Base-by-base conservation (phyloP, 2,888 invertebrate genomes). In the Latrodectus elegans region DNA sequence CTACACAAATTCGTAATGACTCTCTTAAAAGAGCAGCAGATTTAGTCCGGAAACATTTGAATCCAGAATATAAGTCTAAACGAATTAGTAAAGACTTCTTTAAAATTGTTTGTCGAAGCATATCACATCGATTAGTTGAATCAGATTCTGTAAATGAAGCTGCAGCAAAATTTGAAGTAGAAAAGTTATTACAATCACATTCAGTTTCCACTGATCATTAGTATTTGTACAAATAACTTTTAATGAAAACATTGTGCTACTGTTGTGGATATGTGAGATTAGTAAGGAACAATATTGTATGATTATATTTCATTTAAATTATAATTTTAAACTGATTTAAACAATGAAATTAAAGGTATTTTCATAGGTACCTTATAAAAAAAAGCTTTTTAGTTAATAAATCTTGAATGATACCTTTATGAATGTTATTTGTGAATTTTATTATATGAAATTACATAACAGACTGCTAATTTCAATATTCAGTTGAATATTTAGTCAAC, bases 21-120 rank as follows among this genome's bases (percentile, higher is more conserved):
- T 81, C 84, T 82, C 82, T 89, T 71, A 86, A 89, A 73, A 86
- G 71, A 67, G 89, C 89, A 60, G 89, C 86, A 64, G 86, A 89
- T 76, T 88, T 88, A 65, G 85, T 89, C 8, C 64, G 88, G 51
- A 85, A 89, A 53, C 88, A 88, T 80, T 81, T 89, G 49, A 85
- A 89, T 70, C 89, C 89, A 17, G 81, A 83, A 65, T 89, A 89
- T 51, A 85, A 88, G 77, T 88, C 88, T n/a, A 89, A 88, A 52
- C 71, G 82, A 51, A 88, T 89, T 17, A 83, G 83, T 75, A 89
- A 88, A 88, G 89, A 89, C 64, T 86, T 88, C 49, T 89, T 88
- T 74, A 89, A 89, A 77, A 81, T 88, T 72, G 86, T 88, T 60
- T 89, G 89, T 52, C 80, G 86, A 9, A 89, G 83, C 51, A 88